These are phyloP conservation scores for Limnothrissa miodon DNA, from an alignment of 2,113 vertebrate genomes.

Conservation along the genomic window DNA sequence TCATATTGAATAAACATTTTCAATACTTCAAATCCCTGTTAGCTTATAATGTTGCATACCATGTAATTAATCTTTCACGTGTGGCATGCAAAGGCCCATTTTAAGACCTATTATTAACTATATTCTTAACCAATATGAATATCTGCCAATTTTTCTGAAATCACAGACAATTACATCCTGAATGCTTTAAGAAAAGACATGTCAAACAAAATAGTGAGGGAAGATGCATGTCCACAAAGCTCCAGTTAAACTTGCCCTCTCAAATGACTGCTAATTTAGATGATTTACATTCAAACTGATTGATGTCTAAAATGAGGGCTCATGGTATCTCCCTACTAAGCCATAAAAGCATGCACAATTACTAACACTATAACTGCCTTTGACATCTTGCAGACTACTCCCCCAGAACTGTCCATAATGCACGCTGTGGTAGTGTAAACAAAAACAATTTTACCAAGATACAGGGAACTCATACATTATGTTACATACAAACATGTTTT, in stretches of 20 bases:
- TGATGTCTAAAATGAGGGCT: neutral
- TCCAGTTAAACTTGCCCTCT: neutral
- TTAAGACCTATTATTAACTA: neutral
- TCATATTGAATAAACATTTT: neutral
- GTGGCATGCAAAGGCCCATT: neutral
- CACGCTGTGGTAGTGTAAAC: slow-evolving; percentile 12
- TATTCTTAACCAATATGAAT: neutral
- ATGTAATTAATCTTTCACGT: neutral
- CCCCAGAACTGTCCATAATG: neutral
- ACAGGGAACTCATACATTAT: neutral
- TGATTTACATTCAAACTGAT: neutral
- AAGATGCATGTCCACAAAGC: neutral
- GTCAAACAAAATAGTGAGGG: neutral
- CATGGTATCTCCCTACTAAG: neutral
- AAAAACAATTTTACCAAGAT: neutral
- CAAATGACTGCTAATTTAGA: neutral
- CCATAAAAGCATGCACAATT: neutral
- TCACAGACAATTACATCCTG: neutral
- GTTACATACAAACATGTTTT: neutral
- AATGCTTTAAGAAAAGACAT: neutral
- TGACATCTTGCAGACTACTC: neutral
- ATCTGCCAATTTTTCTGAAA: neutral
- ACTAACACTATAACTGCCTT: neutral
- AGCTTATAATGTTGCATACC: slow-evolving; percentile 7
- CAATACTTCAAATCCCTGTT: neutral